Evolutionary conservation across 2,888 invertebrate genomes (phyloP), one percentile per base, ranked within the genome.

Genomic region (Zhuqinia jingwanae): DNA sequence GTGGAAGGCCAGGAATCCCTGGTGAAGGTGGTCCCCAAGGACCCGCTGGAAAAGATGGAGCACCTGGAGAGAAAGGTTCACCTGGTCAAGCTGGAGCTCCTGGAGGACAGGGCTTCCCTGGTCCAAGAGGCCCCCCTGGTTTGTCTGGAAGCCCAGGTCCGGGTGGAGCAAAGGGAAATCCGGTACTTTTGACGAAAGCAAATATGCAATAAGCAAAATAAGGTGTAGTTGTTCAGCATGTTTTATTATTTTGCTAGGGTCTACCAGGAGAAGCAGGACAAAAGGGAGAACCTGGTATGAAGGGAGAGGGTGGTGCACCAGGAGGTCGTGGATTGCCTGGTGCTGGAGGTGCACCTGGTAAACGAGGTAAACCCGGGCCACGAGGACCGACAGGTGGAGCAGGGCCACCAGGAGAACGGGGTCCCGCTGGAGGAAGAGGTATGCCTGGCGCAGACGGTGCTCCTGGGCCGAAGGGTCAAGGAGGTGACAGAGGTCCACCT

Each of bases 91-190:
- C 94, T 13, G 97, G 97, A n/a, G 92, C 94, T 0, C 92, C 95
- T 3, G 97, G 96, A 0, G 94, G 95, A 1, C 96, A 96, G 91
- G 97, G 97, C 2, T 96, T 96, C 92, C 96, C 96, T 0, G 97
- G 97, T 22, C 94, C 95, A 1, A 93, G 96, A 91, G 97, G 97
- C 13, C 94, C 95, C 2, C 95, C 96, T 1, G 97, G 97, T 36
- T 92, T 95, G 63, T 92, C 95, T 56, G 97, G 97, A 36, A 95
- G 95, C 91, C 94, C 95, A 1, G 97, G 97, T 5, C 93, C 94
- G 87, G 94, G 95, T 45, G 97, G 97, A 22, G 92, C 94, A 8
- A 96, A 97, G 93, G 97, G 97, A 91, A 94, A 94, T 92, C 94
- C 95, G 73, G 96, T 95, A 93, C 36, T 68, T 36, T 36, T 36